phyloP scores from a whole-genome alignment of 2,113 vertebrate species.

The Hydrochoerus hydrochaeris region DNA sequence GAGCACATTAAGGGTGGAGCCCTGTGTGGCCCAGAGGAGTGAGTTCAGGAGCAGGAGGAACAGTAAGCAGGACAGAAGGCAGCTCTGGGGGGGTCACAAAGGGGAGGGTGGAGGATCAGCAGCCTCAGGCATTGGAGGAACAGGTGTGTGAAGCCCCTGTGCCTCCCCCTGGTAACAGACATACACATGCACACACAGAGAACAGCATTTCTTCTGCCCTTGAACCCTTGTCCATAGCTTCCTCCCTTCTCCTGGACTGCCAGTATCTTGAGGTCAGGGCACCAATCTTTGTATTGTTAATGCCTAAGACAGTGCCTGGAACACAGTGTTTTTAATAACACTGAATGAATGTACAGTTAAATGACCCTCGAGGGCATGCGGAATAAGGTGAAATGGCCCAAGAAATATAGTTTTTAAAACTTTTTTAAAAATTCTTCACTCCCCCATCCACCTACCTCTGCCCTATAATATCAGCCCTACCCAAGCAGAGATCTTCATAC shows the following conservation, averaged over 20 bases:
- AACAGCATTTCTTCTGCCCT: rapidly evolving
- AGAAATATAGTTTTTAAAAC: background rate
- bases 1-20: too few species aligned
- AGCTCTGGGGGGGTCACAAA: rapidly evolving
- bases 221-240: rapidly evolving
- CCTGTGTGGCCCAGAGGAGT: rapidly evolving
- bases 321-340: background rate
- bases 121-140: background rate
- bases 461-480: background rate
- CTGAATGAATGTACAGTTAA: background rate
- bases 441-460: background rate
- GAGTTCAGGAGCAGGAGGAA: background rate
- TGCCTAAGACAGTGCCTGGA: background rate
- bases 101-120: too few species aligned
- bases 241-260: background rate
- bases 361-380: background rate
- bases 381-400: background rate
- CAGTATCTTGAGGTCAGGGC: too few species aligned
- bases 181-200: background rate
- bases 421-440: background rate
- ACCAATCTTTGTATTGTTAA: background rate
- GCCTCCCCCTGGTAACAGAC: background rate
- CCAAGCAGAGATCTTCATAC: background rate
- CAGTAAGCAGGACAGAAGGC: too few species aligned
- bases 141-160: background rate